Base-by-base conservation (phyloP, 2,888 invertebrate genomes). In the Tanypteryx hageni region DNA sequence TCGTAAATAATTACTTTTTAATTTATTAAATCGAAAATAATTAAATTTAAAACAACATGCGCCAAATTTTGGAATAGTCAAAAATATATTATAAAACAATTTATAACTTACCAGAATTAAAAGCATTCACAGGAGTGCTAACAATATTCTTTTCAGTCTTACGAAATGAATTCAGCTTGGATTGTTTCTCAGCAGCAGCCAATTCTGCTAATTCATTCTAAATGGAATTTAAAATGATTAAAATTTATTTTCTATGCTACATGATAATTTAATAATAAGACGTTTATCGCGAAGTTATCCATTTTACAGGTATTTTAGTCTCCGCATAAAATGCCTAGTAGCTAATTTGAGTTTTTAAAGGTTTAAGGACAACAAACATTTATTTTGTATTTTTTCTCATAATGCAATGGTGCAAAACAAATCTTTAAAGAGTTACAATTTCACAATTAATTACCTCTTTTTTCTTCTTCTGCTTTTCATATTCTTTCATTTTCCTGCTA, bases 401-500 rank as follows among this genome's bases (percentile, higher is more conserved):
- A 61, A 61, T 61, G 5, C 2, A 61, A 13, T 16, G 61, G 61
- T 61, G 5, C 61, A 61, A 61, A 61, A 61, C 10, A 59, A 59
- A 14, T 11, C 9, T 3, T 56, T 4, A 1, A n/a, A 31, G 82
- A 7, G 27, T 83, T 18, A 85, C 4, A 85, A 22, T 27, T 57
- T 59, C 58, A 58, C 22, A 22, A 27, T 57, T 27, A 93, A 93
- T 92, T 94, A 96, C 96, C 93, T 97, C 96, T 93, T 98, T 97
- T 94, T 97, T 97, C 93, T 97, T 97, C 94, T 98, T 97, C 94
- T 99, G 97, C 93, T 97, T 98, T 94, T 99, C 99, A 95, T 97
- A 99, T 94, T 98, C 98, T 94, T 99, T 99, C 93, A 99, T 94
- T 95, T 98, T 98, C 85, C 98, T 96, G 14, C 97, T 97, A 94